Evolutionary conservation across 30 jellyfish, hydroid and myxozoan species (phyloP), one percentile per base, ranked within the genome.

Genomic region (Pseudorhiza aurosa): DNA sequence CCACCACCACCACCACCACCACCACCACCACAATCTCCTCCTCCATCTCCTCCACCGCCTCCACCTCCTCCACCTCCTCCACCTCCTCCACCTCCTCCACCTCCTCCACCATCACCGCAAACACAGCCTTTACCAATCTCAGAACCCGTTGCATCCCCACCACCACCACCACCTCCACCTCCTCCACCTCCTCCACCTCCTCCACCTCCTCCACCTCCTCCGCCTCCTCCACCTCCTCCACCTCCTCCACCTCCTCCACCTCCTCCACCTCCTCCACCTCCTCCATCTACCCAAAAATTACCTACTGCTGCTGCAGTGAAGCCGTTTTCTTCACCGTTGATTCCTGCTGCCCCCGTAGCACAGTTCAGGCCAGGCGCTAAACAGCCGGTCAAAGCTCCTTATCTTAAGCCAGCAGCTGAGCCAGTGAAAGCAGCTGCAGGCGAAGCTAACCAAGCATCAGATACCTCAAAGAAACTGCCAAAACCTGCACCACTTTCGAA

Each of bases 401-500:
- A 43, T 12, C 50, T 71, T 12, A 50, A 59, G 30, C 90, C 79
- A 5, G 81, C 58, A 29, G 42, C 77, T 17, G 70, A 64, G 37
- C 74, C 96, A 28, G 76, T 33, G 24, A 45, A 79, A 21, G 56
- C 84, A 18, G 85, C n/a, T 12, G 40, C 55, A 0, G 89, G 89
- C 27, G 89, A 77, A 46, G 82, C 89, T 14, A 77, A 77, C 21
- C 60, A 60, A 25, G 73, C 25, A 12, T 59, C 89, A 10, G 89
- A 77, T 21, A 50, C 60, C 10, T 82, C 87, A 30, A 59, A 69
- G 39, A 70, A 60, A 6, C 77, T 79, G 63, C 81, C 91, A 37
- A 88, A 88, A 50, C 93, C 89, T 7, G 96, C 97, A 8, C 96
- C 97, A 53, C 91, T 88, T 6, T 47, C 53, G 24, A 88, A 88